Base-by-base conservation (phyloP, 2,888 invertebrate genomes). In the Eurytoma adleriae region DNA sequence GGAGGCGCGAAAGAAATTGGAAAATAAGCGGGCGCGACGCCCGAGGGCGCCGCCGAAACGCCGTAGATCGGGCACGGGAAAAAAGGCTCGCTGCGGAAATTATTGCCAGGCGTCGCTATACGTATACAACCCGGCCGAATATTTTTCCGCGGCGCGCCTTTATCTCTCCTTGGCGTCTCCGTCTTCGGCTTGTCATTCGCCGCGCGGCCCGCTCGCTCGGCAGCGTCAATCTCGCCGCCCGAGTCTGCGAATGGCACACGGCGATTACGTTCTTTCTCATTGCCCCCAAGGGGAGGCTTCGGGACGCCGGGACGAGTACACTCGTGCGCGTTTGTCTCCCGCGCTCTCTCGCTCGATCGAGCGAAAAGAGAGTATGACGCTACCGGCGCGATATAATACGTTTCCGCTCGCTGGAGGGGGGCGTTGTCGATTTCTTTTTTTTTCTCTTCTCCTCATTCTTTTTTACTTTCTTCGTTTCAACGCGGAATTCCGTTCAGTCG, bases 251-350 rank as follows among this genome's bases (percentile, higher is more conserved):
- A 57, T 80, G 80, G 68, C 80, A 69, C 68, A 57, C 50, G 72
- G 62, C 77, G 80, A 77, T 76, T 77, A 73, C 80, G 54, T 72
- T 80, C 69, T 74, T 69, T 64, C 71, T 71, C 71, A 56, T 72
- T 80, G 71, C 71, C 61, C n/a, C 66, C 5, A 24, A 57, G 59
- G 13, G 48, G 18, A 13, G 5, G 56, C 30, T 30, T 30, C 30
- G 30, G 30, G 30, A 30, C 30, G 30, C 30, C 2, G 4, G 30
- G 30, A 52, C 56, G 61, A 14, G 54, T 62, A 68, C 50, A 18
- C 57, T 3, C 20, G n/a, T 20, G 67, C 40, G 30, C 48, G 52
- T 69, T 68, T 69, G 13, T 70, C 59, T 66, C 27, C 50, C 48
- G 56, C 62, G 27, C 24, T 77, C 18, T 48, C 18, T 64, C 52